Percentiles rank a stretch among this genome's conserved stretches.
Evolutionary conservation across 2,888 invertebrate genomes (phyloP).

Genomic region (Himalopsyche kuldschensis): DNA sequence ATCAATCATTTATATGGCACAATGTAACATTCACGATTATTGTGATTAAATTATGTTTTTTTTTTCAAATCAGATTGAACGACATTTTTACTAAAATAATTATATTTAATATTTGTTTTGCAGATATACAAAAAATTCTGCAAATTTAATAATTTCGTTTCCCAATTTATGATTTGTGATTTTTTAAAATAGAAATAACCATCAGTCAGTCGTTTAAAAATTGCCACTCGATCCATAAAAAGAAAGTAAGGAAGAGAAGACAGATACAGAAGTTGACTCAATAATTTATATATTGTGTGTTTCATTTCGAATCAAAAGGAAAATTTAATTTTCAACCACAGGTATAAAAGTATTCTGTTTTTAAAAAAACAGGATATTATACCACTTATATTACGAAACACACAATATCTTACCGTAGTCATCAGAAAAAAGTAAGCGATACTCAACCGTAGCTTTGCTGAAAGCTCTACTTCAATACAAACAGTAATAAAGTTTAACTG

Average conservation of each 20-base stretch:
- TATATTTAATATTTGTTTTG: too few species aligned
- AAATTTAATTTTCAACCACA: background rate
- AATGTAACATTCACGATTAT: constrained; percentile 24
- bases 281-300: background rate
- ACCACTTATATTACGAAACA: background rate
- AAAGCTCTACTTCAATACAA: constrained; percentile 2
- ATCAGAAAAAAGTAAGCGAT: background rate
- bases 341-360: background rate
- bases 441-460: background rate
- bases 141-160: too few species aligned
- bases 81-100: too few species aligned
- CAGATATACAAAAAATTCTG: too few species aligned
- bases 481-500: background rate
- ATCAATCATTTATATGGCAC: constrained; percentile 23
- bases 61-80: too few species aligned
- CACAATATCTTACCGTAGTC: background rate
- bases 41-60: background rate
- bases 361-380: background rate
- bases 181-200: too few species aligned
- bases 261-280: background rate
- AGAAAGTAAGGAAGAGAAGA: background rate
- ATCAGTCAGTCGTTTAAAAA: too few species aligned
- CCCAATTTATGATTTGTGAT: too few species aligned
- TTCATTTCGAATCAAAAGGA: background rate
- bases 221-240: background rate